Conservation (phyloP, 2,113 vertebrate species). For the Microcebus murinus region DNA sequence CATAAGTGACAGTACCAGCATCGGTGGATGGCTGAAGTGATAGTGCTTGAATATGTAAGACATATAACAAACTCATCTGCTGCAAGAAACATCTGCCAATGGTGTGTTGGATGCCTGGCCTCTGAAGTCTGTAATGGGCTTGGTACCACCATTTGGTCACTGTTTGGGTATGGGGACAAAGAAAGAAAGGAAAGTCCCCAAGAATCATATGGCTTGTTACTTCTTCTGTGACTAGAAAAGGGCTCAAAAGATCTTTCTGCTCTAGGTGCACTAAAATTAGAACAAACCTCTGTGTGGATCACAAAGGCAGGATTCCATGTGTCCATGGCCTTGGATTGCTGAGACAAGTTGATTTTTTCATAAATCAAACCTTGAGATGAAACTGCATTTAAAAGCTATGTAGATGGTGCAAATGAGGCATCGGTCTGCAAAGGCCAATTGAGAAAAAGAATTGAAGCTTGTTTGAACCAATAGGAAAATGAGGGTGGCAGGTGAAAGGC, state of each 20-base stretch:
- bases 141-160: no score
- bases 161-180: background rate
- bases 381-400: background rate
- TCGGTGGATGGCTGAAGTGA: background rate
- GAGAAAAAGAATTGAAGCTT: background rate
- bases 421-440: background rate
- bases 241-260: background rate
- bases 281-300: background rate
- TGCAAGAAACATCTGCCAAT: background rate
- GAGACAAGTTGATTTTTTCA: background rate
- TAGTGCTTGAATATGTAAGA: background rate
- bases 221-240: background rate
- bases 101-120: background rate
- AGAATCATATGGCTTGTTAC: background rate
- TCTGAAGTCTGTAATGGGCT: background rate
- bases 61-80: background rate
- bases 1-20: background rate
- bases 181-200: background rate
- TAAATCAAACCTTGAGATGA: background rate
- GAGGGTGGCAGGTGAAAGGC: background rate
- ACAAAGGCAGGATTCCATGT: background rate
- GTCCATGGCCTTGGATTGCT: background rate
- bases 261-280: background rate
- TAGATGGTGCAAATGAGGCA: background rate
- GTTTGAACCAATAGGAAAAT: background rate